A percentile compares a stretch with the other conserved stretches of the same genome.
phyloP scores from a whole-genome alignment of 92 coral and sea anemone genomes.

The Diadumene lineata region DNA sequence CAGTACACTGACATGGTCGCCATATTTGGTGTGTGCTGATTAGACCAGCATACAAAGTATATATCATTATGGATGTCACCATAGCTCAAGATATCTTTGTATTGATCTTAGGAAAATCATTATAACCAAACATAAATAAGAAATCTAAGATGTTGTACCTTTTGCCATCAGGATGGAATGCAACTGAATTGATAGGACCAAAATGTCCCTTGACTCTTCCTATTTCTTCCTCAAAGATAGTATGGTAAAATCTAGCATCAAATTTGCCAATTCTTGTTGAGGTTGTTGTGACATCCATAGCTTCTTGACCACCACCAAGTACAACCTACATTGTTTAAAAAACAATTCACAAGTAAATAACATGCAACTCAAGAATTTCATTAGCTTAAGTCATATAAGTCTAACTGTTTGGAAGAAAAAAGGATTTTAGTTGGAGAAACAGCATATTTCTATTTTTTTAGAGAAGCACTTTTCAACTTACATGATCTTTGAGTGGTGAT shows the following conservation, averaged over 20 bases:
- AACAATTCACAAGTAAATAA: background rate
- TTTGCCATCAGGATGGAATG: slow-evolving; percentile 99
- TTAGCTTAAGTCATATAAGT: too few relatives aligned
- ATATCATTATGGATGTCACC: too few relatives aligned
- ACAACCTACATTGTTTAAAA: slow-evolving; percentile 59
- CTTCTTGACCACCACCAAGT: slow-evolving; percentile 97
- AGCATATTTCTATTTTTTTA: background rate
- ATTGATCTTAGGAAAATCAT: too few relatives aligned
- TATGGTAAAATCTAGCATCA: slow-evolving; percentile 94
- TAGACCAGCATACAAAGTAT: too few relatives aligned
- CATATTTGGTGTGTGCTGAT: too few relatives aligned
- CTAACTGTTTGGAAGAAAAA: too few relatives aligned
- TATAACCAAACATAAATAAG: too few relatives aligned
- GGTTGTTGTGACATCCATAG: slow-evolving; percentile 98
- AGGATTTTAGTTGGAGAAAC: too few relatives aligned
- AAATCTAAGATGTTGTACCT: slow-evolving; percentile 58
- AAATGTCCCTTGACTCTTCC: slow-evolving; percentile 98
- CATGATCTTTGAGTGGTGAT: slow-evolving; percentile 91
- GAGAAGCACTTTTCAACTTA: slow-evolving; percentile 63
- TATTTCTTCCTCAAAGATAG: slow-evolving; percentile 93
- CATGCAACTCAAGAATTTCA: too few relatives aligned
- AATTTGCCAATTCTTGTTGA: slow-evolving; percentile 95
- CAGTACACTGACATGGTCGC: too few relatives aligned
- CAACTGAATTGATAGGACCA: slow-evolving; percentile 95
- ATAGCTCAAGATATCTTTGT: too few relatives aligned